Evolutionary conservation across 2,113 vertebrate genomes (phyloP).

Genomic region (Fregata magnificens): DNA sequence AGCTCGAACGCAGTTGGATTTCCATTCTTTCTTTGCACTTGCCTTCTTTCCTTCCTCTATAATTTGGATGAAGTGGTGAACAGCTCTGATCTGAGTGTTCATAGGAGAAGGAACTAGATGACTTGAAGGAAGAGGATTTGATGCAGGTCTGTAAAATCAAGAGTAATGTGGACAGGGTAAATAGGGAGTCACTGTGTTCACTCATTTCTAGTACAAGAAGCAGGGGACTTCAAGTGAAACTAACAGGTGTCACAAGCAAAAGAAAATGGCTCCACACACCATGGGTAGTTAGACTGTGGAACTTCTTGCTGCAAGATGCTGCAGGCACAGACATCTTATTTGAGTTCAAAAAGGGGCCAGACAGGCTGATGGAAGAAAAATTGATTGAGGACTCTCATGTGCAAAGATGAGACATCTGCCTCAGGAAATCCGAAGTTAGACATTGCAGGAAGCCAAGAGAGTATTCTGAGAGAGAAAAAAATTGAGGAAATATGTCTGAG

Average conservation of each 20-base stretch:
- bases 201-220: not conserved
- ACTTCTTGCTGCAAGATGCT: not conserved
- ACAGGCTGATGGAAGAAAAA: not conserved
- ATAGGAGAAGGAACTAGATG: not conserved
- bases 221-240: constrained; percentile 5
- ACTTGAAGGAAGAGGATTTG: not conserved
- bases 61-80: not conserved
- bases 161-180: not conserved
- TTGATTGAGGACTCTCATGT: not conserved
- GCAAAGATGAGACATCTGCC: not conserved
- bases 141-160: not conserved
- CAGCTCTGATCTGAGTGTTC: not conserved
- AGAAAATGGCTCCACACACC: not conserved
- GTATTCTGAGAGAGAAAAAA: not conserved
- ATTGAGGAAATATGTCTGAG: not conserved
- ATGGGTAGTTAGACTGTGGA: not conserved
- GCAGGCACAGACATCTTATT: not conserved
- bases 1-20: not conserved
- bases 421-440: not conserved
- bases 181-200: not conserved
- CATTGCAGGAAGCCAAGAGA: not conserved
- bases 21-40: not conserved
- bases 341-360: not conserved
- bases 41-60: not conserved
- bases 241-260: not conserved